A percentile compares a stretch with the other conserved stretches of the same genome.
Evolutionary conservation across 2,888 invertebrate genomes (phyloP).

Genomic region (Drosophila paracracens): DNA sequence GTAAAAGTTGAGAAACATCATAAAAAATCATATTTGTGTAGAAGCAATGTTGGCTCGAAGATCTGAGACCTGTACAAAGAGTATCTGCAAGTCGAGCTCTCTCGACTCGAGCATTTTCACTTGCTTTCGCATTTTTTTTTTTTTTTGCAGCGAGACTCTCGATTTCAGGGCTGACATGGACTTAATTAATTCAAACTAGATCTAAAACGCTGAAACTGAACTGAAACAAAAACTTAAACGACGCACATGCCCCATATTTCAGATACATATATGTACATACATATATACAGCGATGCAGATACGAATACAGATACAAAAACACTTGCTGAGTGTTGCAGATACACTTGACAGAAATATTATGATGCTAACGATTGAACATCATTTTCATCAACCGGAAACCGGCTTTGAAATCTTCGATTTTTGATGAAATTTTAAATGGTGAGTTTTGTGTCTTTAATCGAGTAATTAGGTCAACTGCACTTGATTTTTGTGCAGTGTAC

Average conservation of each 20-base stretch:
- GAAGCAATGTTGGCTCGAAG: no score
- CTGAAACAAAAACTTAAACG: constrained; percentile 16
- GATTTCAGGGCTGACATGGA: constrained; percentile 59
- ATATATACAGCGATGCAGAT: constrained; percentile 4
- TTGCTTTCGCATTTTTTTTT: not conserved
- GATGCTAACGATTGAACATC: not conserved
- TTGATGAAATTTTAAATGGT: not conserved
- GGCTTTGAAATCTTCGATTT: not conserved
- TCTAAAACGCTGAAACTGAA: constrained; percentile 32
- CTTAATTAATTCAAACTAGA: constrained; percentile 70
- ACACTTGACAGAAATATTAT: not conserved
- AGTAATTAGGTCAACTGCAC: not conserved
- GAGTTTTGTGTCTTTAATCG: not conserved
- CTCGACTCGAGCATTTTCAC: not conserved
- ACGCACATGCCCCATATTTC: constrained; percentile 51
- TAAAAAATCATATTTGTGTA: no score
- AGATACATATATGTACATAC: not conserved
- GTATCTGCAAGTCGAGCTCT: not conserved
- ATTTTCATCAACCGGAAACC: not conserved
- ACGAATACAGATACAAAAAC: constrained; percentile 1
- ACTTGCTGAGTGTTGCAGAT: not conserved
- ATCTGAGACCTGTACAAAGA: not conserved
- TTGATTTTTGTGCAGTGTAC: constrained; percentile 8
- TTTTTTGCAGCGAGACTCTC: constrained; percentile 50
- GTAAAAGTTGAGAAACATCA: not conserved